A percentile compares a stretch with the other conserved stretches of the same genome.
These are phyloP conservation scores for Stenchaetothrips biformis DNA, from an alignment of 2,888 invertebrate genomes.

Conservation along the genomic window DNA sequence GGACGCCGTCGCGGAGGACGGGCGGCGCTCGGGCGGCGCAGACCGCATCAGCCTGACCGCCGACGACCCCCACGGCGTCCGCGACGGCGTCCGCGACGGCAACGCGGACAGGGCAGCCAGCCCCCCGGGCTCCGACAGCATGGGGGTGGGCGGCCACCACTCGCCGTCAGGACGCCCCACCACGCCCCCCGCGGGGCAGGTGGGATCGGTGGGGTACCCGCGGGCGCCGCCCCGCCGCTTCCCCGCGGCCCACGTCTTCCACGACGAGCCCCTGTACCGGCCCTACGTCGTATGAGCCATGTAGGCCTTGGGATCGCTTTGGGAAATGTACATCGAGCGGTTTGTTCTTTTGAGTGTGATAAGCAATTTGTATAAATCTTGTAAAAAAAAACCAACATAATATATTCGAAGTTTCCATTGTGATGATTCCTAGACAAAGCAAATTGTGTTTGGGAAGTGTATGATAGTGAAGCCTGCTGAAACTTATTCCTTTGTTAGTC, in stretches of 20 bases:
- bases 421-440: too few species aligned
- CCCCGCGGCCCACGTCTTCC: slow-evolving; percentile 29
- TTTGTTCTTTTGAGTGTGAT: too few species aligned
- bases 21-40: background rate
- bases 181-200: background rate
- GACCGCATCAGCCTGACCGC: slow-evolving; percentile 6
- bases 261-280: slow-evolving; percentile 45
- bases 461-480: too few species aligned
- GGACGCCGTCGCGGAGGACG: background rate
- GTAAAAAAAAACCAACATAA: too few species aligned
- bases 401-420: too few species aligned
- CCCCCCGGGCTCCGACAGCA: background rate
- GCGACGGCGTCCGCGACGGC: background rate
- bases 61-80: background rate
- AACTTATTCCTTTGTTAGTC: too few species aligned
- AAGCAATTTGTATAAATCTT: too few species aligned
- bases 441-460: too few species aligned
- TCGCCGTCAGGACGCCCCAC: slow-evolving; percentile 26
- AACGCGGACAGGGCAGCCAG: background rate
- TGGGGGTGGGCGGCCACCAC: slow-evolving; percentile 29
- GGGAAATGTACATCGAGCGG: too few species aligned
- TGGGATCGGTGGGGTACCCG: background rate
- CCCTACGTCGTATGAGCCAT: slow-evolving; percentile 42
- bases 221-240: slow-evolving; percentile 30
- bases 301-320: background rate